Evolutionary conservation across 2,797 vertebrate genomes (phyloP).

Genomic region (Acanthis flammea): DNA sequence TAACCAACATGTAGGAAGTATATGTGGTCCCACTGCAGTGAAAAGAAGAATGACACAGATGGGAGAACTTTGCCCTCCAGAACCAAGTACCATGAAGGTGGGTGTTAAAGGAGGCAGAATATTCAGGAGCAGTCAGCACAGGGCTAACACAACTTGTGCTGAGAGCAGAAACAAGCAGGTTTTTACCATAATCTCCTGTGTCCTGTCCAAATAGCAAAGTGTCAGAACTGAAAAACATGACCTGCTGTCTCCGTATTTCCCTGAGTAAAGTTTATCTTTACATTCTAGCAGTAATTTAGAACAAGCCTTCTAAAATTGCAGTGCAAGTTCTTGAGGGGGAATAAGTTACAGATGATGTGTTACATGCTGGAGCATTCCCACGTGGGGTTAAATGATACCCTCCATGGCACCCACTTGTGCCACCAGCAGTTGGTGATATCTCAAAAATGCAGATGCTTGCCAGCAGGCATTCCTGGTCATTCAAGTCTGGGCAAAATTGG

Average conservation of each 20-base stretch:
- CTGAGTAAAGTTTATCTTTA: not conserved
- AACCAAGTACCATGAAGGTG: not conserved
- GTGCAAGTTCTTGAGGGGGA: not conserved
- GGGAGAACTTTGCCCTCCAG: not conserved
- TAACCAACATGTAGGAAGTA: not conserved
- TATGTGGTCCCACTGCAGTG: not conserved
- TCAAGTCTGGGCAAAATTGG: not conserved
- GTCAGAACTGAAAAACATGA: not conserved
- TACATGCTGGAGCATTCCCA: not conserved
- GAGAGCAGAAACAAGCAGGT: not conserved
- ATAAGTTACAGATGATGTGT: slow-evolving; percentile 22
- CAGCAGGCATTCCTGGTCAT: not conserved
- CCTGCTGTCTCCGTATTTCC: not conserved
- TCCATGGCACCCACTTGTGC: not conserved
- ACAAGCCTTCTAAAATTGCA: not conserved
- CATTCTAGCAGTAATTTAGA: not conserved
- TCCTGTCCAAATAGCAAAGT: not conserved
- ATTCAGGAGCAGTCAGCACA: not conserved
- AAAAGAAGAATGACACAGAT: not conserved
- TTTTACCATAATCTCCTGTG: not conserved
- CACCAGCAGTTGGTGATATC: not conserved
- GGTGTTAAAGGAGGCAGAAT: not conserved
- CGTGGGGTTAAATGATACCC: not conserved
- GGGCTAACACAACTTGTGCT: not conserved
- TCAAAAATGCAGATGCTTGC: not conserved